Percentiles rank a stretch among this genome's conserved stretches.
phyloP scores from a whole-genome alignment of 2,888 invertebrate genomes.

The Holacanthella duospinosa region DNA sequence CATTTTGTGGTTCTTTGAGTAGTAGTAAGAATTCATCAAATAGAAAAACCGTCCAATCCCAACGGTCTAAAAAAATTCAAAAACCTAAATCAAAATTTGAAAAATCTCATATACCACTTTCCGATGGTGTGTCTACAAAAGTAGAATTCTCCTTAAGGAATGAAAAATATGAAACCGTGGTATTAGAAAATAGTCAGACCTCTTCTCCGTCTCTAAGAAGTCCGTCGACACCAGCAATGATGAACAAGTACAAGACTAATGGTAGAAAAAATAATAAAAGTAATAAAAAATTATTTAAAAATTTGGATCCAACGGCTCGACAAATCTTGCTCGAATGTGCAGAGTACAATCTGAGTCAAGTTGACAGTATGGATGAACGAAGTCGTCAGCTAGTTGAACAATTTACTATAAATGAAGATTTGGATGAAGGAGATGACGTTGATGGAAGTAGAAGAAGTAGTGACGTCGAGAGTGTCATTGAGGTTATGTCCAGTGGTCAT shows the following conservation, averaged over 20 bases:
- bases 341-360: constrained; percentile 40
- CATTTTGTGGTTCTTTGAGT: constrained; percentile 37
- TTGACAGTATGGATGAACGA: constrained; percentile 36
- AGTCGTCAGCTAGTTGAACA: constrained; percentile 39
- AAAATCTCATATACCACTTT: not conserved
- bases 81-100: not conserved
- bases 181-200: constrained; percentile 5
- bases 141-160: constrained; percentile 5
- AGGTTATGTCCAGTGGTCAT: constrained; percentile 4
- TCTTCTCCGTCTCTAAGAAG: not conserved
- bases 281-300: constrained; percentile 15
- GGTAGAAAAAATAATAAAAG: constrained; percentile 3
- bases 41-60: constrained; percentile 26
- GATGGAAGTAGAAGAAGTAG: constrained; percentile 50
- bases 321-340: constrained; percentile 40
- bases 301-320: constrained; percentile 37
- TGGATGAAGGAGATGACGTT: constrained; percentile 19
- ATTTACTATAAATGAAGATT: constrained; percentile 34
- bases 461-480: constrained; percentile 46
- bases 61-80: constrained; percentile 12
- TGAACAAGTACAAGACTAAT: not conserved
- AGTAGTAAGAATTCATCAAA: constrained; percentile 10
- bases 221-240: not conserved
- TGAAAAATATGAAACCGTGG: constrained; percentile 15
- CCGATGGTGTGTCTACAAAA: not conserved